phyloP scores from a whole-genome alignment of 2,113 vertebrate species.

The Gymnobelideus leadbeateri region DNA sequence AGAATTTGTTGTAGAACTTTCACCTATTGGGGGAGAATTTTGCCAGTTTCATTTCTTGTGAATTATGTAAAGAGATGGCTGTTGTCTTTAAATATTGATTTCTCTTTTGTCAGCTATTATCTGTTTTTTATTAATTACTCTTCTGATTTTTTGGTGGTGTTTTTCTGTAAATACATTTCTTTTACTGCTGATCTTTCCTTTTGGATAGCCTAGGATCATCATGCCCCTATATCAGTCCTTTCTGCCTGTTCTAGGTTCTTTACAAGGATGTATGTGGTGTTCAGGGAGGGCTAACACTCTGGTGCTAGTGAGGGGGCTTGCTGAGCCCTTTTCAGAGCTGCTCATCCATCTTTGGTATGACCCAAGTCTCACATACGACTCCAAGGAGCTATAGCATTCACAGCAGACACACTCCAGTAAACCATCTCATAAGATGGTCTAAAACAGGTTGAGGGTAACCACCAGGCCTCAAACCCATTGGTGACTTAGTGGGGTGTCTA shows the following conservation, averaged over 20 bases:
- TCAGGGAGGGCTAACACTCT: neutral
- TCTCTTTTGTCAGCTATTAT: neutral
- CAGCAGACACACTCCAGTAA: neutral
- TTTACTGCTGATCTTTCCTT: neutral
- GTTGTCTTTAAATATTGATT: neutral
- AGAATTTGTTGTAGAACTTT: neutral
- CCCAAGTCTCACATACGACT: neutral
- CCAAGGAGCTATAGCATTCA: neutral
- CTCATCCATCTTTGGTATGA: neutral
- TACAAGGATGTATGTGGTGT: neutral
- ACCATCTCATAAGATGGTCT: neutral
- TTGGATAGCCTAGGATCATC: neutral
- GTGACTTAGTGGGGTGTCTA: neutral
- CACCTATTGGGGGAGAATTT: neutral
- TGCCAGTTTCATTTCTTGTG: neutral
- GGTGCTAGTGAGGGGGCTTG: neutral
- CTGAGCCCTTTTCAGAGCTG: neutral
- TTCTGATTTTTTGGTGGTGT: neutral
- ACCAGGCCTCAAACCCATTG: neutral
- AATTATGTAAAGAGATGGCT: neutral
- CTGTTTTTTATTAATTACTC: neutral
- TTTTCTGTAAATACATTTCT: neutral
- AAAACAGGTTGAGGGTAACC: neutral
- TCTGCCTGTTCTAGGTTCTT: neutral
- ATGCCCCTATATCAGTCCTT: neutral